Evolutionary conservation across 2,888 invertebrate genomes (phyloP).

Genomic region (Steinernema carpocapsae): DNA sequence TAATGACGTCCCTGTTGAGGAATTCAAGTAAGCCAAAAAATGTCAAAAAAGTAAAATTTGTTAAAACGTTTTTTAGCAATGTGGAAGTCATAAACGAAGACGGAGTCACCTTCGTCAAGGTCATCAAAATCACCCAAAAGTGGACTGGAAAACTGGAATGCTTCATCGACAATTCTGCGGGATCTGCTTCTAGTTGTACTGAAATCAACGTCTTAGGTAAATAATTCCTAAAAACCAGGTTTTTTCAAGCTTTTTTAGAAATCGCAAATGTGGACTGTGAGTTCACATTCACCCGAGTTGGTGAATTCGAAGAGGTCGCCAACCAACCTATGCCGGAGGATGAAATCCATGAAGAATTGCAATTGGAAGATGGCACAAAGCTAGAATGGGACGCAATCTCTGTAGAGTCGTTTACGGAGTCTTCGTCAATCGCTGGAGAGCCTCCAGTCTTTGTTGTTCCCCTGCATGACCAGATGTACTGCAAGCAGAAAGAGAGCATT

Average conservation of each 20-base stretch:
- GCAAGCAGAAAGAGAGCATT: conserved; percentile 38
- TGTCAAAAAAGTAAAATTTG: no score
- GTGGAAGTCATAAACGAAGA: conserved; percentile 46
- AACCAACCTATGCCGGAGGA: not conserved
- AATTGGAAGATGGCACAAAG: not conserved
- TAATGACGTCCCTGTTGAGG: conserved; percentile 44
- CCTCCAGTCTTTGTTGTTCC: conserved; percentile 12
- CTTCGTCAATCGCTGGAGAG: not conserved
- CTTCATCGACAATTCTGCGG: conserved; percentile 39
- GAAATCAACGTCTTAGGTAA: not conserved
- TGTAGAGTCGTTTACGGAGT: conserved; percentile 7
- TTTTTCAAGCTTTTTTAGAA: not conserved
- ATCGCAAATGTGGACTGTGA: not conserved
- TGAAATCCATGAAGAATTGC: not conserved
- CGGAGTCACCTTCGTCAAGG: conserved; percentile 50
- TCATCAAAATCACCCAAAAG: conserved; percentile 41
- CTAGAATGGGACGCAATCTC: conserved; percentile 13
- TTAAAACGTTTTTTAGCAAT: conserved; percentile 15
- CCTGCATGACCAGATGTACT: not conserved
- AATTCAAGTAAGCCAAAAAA: conserved; percentile 14
- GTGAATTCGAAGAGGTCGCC: not conserved
- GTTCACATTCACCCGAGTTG: not conserved
- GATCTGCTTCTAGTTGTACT: conserved; percentile 29
- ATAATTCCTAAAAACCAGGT: not conserved
- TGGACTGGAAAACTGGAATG: conserved; percentile 39